Base-by-base conservation (phyloP, 2,888 invertebrate genomes). In the Eristalis tenax region DNA sequence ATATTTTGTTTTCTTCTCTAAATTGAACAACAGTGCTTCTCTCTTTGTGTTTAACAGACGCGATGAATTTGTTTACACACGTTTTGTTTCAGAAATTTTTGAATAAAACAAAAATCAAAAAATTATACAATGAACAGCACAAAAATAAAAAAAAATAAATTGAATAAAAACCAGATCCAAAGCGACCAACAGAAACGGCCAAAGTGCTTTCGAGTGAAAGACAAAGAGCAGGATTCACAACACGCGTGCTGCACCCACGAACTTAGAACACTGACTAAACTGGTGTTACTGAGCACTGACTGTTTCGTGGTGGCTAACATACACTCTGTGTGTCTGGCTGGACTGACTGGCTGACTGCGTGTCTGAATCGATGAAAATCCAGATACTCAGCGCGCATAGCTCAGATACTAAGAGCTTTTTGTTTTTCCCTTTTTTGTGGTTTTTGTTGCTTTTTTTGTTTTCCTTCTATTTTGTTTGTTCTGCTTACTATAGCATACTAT, bases 241-340 rank as follows among this genome's bases (percentile, higher is more conserved):
- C 71, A 65, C 75, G 90, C 89, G 90, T 92, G 90, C 79, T 90
- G 84, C 90, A 90, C 90, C 90, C 90, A 90, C 91, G 90, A 90
- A 90, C 90, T 90, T 91, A 91, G 91, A 92, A 92, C 92, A 91
- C 91, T 91, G 91, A 92, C 91, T 92, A 91, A 92, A 90, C 89
- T 88, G 84, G 77, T 75, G 75, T 71, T 79, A 73, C 79, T 83
- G 83, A 75, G 78, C 74, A 74, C 32, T 32, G 69, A 74, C 78
- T 43, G 73, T 82, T 73, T 82, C 78, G 80, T 83, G 50, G 50
- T 50, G 79, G 76, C 70, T 77, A 82, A 80, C 80, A 80, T 2
- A 56, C 80, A 84, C 75, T 80, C 70, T 73, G 59, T 61, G 63
- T 32, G 63, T 23, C 66, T 57, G 73, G 71, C 75, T 83, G 83